Evolutionary conservation across 2,797 vertebrate genomes (phyloP), one percentile per base, ranked within the genome.

Genomic region (Phrynocephalus guinanensis): DNA sequence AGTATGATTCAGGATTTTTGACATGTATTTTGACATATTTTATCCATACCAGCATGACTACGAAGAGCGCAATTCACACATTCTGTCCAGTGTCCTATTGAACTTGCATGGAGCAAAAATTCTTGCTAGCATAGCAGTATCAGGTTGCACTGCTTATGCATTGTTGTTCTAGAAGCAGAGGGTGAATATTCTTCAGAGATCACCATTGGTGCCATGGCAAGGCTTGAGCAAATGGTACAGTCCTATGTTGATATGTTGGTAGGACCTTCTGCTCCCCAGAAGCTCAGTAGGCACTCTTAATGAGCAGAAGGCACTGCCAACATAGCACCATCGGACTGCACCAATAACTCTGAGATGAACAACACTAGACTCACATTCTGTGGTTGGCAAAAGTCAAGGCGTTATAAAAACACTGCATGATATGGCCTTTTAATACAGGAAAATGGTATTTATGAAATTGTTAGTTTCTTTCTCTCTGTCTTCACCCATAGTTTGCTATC

Each of bases 21-120:
- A 5, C 28, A 67, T 84, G 71, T 30, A 5, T 89, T 93, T 88
- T 82, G 84, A 68, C 83, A 68, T 72, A 56, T 60, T 60, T 38
- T 5, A 22, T 70, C 1, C 22, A 3, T 15, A 26, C 0, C 24
- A 33, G 1, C 26, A 8, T 0, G 66, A 68, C 87, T 91, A 10
- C 60, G 22, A 66, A 68, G 76, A 84, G 30, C 26, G 0, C 0
- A 26, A 50, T 13, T 20, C 0, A 0, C 72, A 44, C 1, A 67
- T 80, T 15, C 18, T 63, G 15, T 20, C 15, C 60, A 63, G 18
- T 63, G 20, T 6, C 60, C 60, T 63, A 63, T 63, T 16, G 60
- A 63, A 18, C 60, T 63, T 63, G 60, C 60, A 18, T 63, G 60
- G 60, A 63, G 60, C 60, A 63, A 18, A 63, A 63, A 63, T 16